A percentile compares a stretch with the other conserved stretches of the same genome.
Conservation (phyloP, 2,888 invertebrate species). For the Perdita meconis region DNA sequence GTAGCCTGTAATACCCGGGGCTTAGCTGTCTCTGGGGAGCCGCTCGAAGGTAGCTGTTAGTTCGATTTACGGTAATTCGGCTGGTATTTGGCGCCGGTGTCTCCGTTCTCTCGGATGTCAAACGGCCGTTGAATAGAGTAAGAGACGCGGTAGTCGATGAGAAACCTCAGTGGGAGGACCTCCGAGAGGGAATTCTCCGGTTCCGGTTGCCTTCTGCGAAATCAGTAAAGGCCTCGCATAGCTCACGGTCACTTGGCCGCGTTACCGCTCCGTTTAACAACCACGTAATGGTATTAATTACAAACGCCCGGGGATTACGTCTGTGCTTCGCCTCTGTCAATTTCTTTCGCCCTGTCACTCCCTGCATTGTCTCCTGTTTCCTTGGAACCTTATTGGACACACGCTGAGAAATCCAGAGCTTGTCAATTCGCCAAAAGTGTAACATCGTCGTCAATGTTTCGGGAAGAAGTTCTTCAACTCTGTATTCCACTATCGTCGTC, state of each 20-base stretch:
- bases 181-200: constrained; percentile 53
- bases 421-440: too few relatives aligned
- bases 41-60: constrained; percentile 62
- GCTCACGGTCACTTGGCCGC: constrained; percentile 56
- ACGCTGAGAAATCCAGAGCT: too few relatives aligned
- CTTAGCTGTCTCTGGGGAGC: constrained; percentile 56
- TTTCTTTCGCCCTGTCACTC: too few relatives aligned
- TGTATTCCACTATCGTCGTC: too few relatives aligned
- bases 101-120: constrained; percentile 71
- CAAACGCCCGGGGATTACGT: constrained; percentile 40
- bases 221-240: constrained; percentile 62
- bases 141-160: constrained; percentile 37
- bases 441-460: too few relatives aligned
- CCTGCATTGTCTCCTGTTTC: too few relatives aligned
- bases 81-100: constrained; percentile 67
- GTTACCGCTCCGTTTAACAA: constrained; percentile 56
- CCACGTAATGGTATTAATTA: constrained; percentile 65
- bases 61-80: constrained; percentile 75
- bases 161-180: constrained; percentile 4
- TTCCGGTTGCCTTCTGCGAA: constrained; percentile 59
- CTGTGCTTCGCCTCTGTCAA: too few relatives aligned
- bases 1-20: constrained; percentile 59
- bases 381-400: too few relatives aligned
- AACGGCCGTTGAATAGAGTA: constrained; percentile 65
- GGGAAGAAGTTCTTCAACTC: too few relatives aligned